phyloP scores from a whole-genome alignment of 2,113 vertebrate species.

The Pelecanoides urinatrix region DNA sequence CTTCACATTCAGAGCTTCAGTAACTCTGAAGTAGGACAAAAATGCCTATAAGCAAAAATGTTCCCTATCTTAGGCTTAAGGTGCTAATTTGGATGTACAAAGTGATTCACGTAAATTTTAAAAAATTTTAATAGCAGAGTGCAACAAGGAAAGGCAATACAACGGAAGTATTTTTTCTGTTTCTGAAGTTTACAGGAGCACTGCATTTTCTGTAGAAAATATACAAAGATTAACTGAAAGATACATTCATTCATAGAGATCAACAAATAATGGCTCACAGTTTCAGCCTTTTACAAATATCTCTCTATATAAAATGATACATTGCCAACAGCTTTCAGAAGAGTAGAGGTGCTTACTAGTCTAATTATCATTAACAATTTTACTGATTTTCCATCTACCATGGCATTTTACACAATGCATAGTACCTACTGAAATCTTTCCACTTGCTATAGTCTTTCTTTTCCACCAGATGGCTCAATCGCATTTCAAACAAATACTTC shows the following conservation, averaged over 20 bases:
- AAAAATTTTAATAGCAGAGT: not conserved
- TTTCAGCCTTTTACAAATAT: not conserved
- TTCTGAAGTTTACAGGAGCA: not conserved
- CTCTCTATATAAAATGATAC: not conserved
- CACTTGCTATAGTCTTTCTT: not conserved
- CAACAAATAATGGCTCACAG: not conserved
- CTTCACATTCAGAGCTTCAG: not conserved
- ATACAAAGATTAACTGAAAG: not conserved
- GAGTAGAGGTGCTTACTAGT: not conserved
- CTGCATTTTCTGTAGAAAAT: not conserved
- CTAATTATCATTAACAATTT: not conserved
- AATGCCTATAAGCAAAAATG: not conserved
- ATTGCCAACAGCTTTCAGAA: not conserved
- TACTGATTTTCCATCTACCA: not conserved
- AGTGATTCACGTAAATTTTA: not conserved
- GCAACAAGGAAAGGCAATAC: not conserved
- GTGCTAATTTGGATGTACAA: not conserved
- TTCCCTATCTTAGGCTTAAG: not conserved
- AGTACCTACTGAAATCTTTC: not conserved
- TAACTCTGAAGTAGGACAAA: not conserved
- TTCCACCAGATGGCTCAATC: slow-evolving; percentile 63
- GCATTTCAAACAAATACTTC: not conserved
- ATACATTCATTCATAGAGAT: not conserved
- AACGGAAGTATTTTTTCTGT: not conserved
- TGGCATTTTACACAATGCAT: not conserved